Evolutionary conservation across 2,888 invertebrate genomes (phyloP), one percentile per base, ranked within the genome.

Genomic region (Athripsodes cinereus): DNA sequence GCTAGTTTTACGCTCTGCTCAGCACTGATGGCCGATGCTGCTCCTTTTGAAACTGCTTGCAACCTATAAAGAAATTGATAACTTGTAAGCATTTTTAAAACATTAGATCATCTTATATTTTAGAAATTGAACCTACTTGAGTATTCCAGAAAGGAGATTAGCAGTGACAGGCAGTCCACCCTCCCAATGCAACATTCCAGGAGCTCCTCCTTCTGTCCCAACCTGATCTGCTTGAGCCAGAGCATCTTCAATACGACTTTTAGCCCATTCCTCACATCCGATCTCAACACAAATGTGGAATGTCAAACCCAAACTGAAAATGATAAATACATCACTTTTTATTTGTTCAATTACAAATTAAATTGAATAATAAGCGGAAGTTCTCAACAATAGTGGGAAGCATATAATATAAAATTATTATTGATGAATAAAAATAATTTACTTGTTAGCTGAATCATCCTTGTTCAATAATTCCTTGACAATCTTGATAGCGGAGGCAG

Each of bases 151-250:
- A 1, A 87, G 72, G 26, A 87, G 67, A 26, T 83, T 69, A 0
- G 85, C 83, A 0, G 92, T 92, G 49, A 88, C 85, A 1, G 90
- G 88, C 53, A 95, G 78, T 8, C 93, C 93, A 26, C 93, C 92
- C 72, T 97, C 97, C 73, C 95, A 97, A 76, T 96, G 91, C 62
- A 94, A 76, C 67, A 89, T 86, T 11, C 90, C 88, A 74, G 96
- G 92, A 2, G 40, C 35, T 19, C 47, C 52, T n/a, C 50, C 51
- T 3, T 58, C 53, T 26, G 53, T 22, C n/a, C 55, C 58, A 2
- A 93, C 88, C 80, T 97, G 96, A 74, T 98, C 97, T 1, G 96
- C 96, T 69, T 96, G 95, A 2, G 92, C 87, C 60, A 97, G 79
- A n/a, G 92, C 88, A 70, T 96, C 94, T 73, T 96, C 95, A 21